phyloP scores from a whole-genome alignment of 2,888 invertebrate species.

The Steinernema scapterisci region DNA sequence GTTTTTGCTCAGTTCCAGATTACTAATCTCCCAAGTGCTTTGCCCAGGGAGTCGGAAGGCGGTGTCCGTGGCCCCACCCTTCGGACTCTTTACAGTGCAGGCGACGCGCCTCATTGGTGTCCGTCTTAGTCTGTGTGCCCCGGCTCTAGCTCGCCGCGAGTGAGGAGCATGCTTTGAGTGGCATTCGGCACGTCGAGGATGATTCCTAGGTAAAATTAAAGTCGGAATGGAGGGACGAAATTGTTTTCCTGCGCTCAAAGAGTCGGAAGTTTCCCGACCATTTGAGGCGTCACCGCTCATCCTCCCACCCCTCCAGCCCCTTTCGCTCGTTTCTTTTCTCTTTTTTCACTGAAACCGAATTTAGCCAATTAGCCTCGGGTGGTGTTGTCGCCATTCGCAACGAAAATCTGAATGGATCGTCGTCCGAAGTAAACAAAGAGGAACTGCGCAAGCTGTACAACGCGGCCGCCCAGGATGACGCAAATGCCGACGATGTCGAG shows the following conservation, averaged over 20 bases:
- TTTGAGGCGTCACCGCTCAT: not conserved
- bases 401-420: slow-evolving; percentile 23
- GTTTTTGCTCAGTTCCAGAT: slow-evolving; percentile 14
- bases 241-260: too few relatives aligned
- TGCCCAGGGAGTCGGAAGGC: not conserved
- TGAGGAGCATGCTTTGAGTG: slow-evolving; percentile 1
- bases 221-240: too few relatives aligned
- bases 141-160: not conserved
- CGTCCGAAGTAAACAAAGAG: slow-evolving; percentile 25
- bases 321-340: not conserved
- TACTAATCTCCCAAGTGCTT: not conserved
- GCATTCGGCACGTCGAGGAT: slow-evolving; percentile 16
- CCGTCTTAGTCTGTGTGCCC: not conserved
- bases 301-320: not conserved
- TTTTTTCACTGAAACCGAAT: slow-evolving; percentile 2
- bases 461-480: not conserved
- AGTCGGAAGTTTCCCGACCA: too few relatives aligned
- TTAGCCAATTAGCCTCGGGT: slow-evolving; percentile 31
- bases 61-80: slow-evolving; percentile 19
- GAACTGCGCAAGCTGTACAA: slow-evolving; percentile 22
- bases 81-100: not conserved
- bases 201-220: slow-evolving; percentile 25
- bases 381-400: slow-evolving; percentile 24
- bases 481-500: slow-evolving; percentile 51
- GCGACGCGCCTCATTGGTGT: too few relatives aligned